Conservation (phyloP, 2,888 invertebrate species). For the Nemotelus pantherinus region DNA sequence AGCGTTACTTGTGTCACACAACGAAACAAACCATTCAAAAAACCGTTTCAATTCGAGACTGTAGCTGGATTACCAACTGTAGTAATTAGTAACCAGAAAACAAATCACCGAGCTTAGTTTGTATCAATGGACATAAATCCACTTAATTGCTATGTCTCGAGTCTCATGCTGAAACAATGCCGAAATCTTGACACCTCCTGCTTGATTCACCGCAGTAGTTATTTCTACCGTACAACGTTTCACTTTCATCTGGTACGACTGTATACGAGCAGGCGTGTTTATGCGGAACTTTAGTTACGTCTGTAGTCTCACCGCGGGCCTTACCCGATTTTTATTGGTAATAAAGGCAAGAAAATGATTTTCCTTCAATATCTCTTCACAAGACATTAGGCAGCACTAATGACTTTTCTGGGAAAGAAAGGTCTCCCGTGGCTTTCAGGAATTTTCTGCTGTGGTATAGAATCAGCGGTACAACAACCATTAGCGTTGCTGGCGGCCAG, state of each 20-base stretch:
- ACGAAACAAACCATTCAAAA: not conserved
- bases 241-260: not conserved
- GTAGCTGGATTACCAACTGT: constrained; percentile 7
- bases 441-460: not conserved
- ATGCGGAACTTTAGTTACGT: not conserved
- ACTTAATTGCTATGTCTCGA: constrained; percentile 30
- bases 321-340: constrained; percentile 20
- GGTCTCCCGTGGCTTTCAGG: constrained; percentile 1
- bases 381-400: constrained; percentile 42
- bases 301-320: not conserved
- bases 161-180: not conserved
- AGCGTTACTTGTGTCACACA: not conserved
- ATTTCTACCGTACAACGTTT: not conserved
- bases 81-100: constrained; percentile 32
- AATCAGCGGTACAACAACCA: too few relatives aligned
- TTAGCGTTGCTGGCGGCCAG: too few relatives aligned
- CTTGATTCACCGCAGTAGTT: not conserved
- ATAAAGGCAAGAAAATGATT: constrained; percentile 33
- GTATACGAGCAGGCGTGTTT: not conserved
- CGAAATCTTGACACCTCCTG: not conserved
- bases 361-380: constrained; percentile 37
- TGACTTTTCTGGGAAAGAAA: constrained; percentile 19
- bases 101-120: constrained; percentile 37
- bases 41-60: not conserved
- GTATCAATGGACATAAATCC: constrained; percentile 39